Conservation (phyloP, 2,113 vertebrate species). For the Morphnarchus princeps region DNA sequence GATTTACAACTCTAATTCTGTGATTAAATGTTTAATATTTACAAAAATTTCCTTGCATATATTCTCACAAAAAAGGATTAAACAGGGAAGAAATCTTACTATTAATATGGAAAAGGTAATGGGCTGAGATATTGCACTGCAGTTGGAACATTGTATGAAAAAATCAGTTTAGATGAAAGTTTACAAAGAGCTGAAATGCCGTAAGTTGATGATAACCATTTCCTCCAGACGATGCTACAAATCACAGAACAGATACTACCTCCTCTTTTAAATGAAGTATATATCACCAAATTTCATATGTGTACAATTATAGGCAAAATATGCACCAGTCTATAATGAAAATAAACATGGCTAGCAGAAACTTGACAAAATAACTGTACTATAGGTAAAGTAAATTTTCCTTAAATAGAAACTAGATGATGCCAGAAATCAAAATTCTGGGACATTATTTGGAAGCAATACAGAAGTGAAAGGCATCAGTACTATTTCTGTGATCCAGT, state of each 20-base stretch:
- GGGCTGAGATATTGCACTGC: background rate
- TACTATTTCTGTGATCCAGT: background rate
- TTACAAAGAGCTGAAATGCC: background rate
- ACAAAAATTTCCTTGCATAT: background rate
- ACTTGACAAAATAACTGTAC: background rate
- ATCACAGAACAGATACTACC: background rate
- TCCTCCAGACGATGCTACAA: background rate
- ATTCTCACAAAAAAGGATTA: background rate
- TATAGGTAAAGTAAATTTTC: background rate
- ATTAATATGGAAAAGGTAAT: background rate
- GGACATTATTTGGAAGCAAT: background rate
- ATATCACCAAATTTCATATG: background rate
- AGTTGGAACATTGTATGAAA: background rate
- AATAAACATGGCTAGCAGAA: background rate
- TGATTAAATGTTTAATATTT: background rate
- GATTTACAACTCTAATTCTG: background rate
- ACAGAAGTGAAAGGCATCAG: background rate
- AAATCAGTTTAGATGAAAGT: background rate
- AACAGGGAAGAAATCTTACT: background rate
- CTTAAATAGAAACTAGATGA: background rate
- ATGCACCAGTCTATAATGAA: background rate
- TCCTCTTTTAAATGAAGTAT: background rate
- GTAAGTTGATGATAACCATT: background rate
- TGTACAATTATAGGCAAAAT: background rate
- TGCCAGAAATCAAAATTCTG: background rate